Evolutionary conservation across 1,140 invertebrate genomes (phyloP), one percentile per base, ranked within the genome.

Genomic region (Drosophila insularis): DNA sequence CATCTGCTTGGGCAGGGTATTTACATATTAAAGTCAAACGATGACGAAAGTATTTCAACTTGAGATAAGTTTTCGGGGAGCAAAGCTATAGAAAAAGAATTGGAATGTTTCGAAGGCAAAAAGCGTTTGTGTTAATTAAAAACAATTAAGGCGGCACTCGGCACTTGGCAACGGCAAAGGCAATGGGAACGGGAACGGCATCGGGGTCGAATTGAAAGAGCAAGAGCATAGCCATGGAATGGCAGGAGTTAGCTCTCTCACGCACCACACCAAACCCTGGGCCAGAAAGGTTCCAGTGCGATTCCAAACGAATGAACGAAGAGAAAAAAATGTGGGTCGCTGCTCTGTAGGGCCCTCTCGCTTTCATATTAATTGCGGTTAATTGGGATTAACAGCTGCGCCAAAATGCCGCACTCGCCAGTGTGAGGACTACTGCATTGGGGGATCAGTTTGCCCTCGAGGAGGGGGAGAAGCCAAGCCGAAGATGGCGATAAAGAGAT

Each of bases 371-470:
- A 90, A 90, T 90, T 90, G 89, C 89, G 89, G 89, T 90, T 90
- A 90, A 90, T 90, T 90, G 89, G 89, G 89, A 90, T 90, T 90
- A 90, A 90, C 86, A 89, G 85, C 81, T 85, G 85, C 85, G 84
- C 85, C 84, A 89, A 89, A 89, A 89, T 84, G 82, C 69, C 79
- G 71, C 72, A 68, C 58, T 62, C 39, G 23, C 73, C 63, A 39
- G 46, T 39, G 27, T 27, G 27, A 27, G 27, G 27, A 27, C 27
- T 6, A 5, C 5, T 50, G 21, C 59, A 40, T 37, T 27, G 27
- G 27, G 27, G 27, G 27, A 27, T 27, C 27, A 27, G 27, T 27
- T 5, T 27, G 27, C 27, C 27, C 27, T 27, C 27, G 27, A 27
- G 46, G 23, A 8, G 27, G 21, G 53, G 59, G 37, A 54, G 40